Evolutionary conservation across 2,113 vertebrate genomes (phyloP), one percentile per base, ranked within the genome.

Genomic region (Poeciliopsis retropinna): DNA sequence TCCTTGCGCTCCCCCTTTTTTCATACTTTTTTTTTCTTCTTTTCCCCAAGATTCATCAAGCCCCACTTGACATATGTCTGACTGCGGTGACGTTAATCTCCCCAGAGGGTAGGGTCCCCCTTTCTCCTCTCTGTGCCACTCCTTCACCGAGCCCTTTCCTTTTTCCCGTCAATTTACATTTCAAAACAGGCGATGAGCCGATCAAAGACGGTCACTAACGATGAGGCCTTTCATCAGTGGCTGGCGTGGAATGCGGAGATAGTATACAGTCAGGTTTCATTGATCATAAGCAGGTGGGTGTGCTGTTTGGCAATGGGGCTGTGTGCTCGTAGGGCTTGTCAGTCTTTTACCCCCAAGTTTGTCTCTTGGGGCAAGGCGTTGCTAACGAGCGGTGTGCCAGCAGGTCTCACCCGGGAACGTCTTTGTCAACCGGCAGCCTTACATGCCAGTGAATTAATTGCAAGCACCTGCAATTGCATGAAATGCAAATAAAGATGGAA

Each of bases 11-110:
- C 79, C 67, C 67, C 82, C 51, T 60, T 91, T 89, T 87, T 81
- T 80, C 82, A 78, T 87, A 86, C 78, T 72, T 87, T 85, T 88
- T 83, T 79, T 87, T 82, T 22, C 13, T 61, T 25, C 67, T 73
- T 81, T 90, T 89, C 83, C 90, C 67, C 83, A 88, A 86, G 90
- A 92, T 92, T 93, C 93, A 94, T 94, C 92, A 93, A 94, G 89
- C 88, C 91, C 92, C 93, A 87, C 90, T 93, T 94, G 94, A 94
- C 93, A 93, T 85, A 89, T 92, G 91, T 92, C 89, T 93, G 92
- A 92, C 89, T 89, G 70, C 72, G 85, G 90, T 93, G 92, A 89
- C 85, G 84, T 89, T 91, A 92, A 92, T 89, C 92, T 94, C 94
- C 93, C 90, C 81, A 85, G 92, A 94, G 94, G 93, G 91, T 79